phyloP scores from a whole-genome alignment of 2,797 vertebrate genomes.

The Macropus fuliginosus region DNA sequence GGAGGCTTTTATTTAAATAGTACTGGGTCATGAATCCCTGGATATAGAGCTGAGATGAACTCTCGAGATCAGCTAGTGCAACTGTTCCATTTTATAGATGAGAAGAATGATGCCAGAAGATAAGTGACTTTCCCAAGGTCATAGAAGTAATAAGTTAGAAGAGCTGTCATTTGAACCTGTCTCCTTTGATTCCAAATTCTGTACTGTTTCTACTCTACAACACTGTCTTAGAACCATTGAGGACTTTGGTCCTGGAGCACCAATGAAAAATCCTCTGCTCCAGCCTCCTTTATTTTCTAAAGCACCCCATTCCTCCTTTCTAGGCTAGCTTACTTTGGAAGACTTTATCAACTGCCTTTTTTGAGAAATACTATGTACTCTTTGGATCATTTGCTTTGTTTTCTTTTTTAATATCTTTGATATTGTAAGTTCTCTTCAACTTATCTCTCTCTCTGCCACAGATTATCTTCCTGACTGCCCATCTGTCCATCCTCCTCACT shows the following conservation, averaged over 20 bases:
- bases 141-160: not conserved
- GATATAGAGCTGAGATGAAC: not conserved
- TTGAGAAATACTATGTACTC: not conserved
- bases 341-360: not conserved
- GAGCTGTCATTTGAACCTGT: not conserved
- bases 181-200: not conserved
- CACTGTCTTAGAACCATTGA: not conserved
- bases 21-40: not conserved
- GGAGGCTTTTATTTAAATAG: not conserved
- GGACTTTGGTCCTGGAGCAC: not conserved
- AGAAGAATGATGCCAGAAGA: not conserved
- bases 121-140: not conserved
- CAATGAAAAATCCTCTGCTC: not conserved
- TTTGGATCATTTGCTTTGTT: not conserved
- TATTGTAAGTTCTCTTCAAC: not conserved
- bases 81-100: not conserved
- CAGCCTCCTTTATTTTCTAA: not conserved
- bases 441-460: not conserved
- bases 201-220: not conserved
- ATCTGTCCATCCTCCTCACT: not conserved
- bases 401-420: not conserved
- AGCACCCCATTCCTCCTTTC: not conserved
- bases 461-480: not conserved
- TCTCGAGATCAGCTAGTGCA: not conserved
- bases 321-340: not conserved